Evolutionary conservation across 2,113 vertebrate species (phyloP).

Genomic region (Eonycteris spelaea): DNA sequence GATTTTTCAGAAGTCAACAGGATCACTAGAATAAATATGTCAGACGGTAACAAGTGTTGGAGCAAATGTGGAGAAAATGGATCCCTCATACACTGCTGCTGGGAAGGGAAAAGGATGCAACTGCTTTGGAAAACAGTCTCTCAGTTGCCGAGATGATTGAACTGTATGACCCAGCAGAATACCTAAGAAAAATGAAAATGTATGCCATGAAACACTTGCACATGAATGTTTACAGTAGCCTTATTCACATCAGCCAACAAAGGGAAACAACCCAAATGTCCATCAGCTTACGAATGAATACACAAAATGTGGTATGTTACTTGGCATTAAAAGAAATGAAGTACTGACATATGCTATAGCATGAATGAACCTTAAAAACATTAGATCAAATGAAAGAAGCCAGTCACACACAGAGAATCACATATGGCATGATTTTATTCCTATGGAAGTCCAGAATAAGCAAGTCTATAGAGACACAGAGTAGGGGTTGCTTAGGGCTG

Average conservation of each 20-base stretch:
- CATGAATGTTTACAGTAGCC: not conserved
- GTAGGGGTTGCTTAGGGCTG: not conserved
- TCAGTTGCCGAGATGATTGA: not conserved
- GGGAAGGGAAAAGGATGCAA: not conserved
- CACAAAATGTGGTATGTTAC: not conserved
- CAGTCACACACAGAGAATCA: not conserved
- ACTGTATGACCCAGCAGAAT: not conserved
- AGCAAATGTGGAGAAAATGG: not conserved
- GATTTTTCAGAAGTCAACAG: not conserved
- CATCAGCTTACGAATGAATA: not conserved
- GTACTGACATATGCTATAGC: not conserved
- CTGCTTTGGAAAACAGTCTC: not conserved
- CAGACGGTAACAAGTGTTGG: not conserved
- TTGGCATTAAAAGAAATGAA: not conserved
- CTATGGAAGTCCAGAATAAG: not conserved
- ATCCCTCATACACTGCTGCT: not conserved
- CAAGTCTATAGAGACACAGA: not conserved
- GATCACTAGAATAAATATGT: not conserved
- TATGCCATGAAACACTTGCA: not conserved
- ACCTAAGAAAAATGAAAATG: not conserved
- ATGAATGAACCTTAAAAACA: not conserved
- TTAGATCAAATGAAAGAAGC: not conserved
- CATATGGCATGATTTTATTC: not conserved
- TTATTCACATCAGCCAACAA: not conserved
- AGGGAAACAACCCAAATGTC: not conserved